Evolutionary conservation across 2,797 vertebrate species (phyloP).

Genomic region (Notamacropus eugenii): DNA sequence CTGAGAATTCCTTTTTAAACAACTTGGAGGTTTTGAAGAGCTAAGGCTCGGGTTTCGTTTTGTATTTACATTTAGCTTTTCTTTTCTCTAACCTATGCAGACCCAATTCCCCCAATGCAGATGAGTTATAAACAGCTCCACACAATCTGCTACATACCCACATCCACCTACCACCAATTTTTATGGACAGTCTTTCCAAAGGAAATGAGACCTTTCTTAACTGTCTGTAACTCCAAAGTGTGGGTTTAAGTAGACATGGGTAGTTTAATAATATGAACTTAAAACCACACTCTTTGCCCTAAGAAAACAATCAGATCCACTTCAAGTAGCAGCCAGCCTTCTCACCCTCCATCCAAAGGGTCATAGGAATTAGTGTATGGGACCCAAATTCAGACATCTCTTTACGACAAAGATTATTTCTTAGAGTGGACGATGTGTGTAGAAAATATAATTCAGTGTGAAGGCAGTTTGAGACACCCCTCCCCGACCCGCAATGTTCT

Average conservation of each 20-base stretch:
- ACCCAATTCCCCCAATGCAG: background rate
- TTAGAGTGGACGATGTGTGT: background rate
- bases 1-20: constrained; percentile 10
- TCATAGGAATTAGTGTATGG: background rate
- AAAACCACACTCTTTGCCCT: background rate
- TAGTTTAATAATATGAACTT: background rate
- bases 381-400: background rate
- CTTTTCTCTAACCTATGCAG: background rate
- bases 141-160: constrained; percentile 90
- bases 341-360: background rate
- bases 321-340: background rate
- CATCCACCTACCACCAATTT: background rate
- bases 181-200: background rate
- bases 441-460: background rate
- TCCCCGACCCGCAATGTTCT: background rate
- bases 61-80: background rate
- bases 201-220: background rate
- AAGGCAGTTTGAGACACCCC: background rate
- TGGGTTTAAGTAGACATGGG: fast-evolving
- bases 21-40: background rate
- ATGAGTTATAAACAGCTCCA: constrained; percentile 89
- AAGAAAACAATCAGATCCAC: background rate
- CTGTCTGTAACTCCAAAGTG: fast-evolving
- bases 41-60: constrained; percentile 62
- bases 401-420: background rate